Evolutionary conservation across 2,797 vertebrate species (phyloP), one percentile per base, ranked within the genome.

Genomic region (Uromys caudimaculatus): DNA sequence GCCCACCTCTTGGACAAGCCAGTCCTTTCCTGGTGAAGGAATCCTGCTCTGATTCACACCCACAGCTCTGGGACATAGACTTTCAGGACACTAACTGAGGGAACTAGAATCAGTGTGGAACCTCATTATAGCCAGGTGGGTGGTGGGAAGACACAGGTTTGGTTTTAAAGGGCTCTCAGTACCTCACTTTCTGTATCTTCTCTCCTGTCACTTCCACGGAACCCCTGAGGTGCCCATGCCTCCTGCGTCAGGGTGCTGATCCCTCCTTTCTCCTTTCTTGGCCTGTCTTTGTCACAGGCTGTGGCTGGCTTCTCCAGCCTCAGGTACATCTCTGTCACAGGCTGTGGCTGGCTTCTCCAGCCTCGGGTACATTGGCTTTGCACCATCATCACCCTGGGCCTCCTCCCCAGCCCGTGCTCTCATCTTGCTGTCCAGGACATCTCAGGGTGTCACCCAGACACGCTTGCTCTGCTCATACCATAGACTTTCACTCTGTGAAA

Each of bases 341-440:
- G 98, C 97, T 97, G 93, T 44, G 90, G 77, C 92, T 2, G 96
- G 87, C 96, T 95, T 69, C 84, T 89, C 32, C 38, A 41, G 95
- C 86, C 54, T 14, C 17, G 1, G 81, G 73, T 88, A 92, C 56
- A 60, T 93, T 35, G 47, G 94, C 91, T 44, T 86, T 91, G 71
- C 81, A 95, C 91, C 90, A 83, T 56, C 17, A 0, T 17, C 0
- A 14, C 41, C 91, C 64, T 41, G 95, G 75, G 97, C 91, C 81
- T 92, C 92, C 95, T 89, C 97, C 98, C 97, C 97, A 91, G 95
- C 90, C 96, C 93, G 2, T 1, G 76, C 82, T 58, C 75, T 93
- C 93, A 82, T 91, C 90, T 83, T 56, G 50, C 94, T 47, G 60
- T 82, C 93, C 44, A 6, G 62, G 14, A 41, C 97, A 84, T 88